Base-by-base conservation (phyloP, 2,113 vertebrate species). In the Bagarius yarrelli region DNA sequence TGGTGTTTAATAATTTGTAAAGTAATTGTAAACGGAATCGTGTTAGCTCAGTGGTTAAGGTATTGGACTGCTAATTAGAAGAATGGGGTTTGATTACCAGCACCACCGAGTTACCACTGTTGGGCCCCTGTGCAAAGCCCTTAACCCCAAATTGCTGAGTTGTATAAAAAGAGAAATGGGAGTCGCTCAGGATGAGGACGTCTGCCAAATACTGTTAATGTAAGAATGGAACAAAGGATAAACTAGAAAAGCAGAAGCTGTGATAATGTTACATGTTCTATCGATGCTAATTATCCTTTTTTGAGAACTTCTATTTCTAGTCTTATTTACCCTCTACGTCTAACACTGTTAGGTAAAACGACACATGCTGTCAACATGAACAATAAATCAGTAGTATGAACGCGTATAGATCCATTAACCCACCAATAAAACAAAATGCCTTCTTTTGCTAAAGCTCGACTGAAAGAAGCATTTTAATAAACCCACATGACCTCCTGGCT, bases 271-370 rank as follows among this genome's bases (percentile, higher is more conserved):
- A 81, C 53, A 71, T 53, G 4, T 9, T 63, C 52, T 44, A 5
- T 16, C 50, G 14, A 21, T n/a, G 12, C n/a, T 19, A 32, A 25
- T 66, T n/a, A 25, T 19, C 27, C 21, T 16, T 25, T 25, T 50
- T 6, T 27, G 15, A 52, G 25, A 25, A 34, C 21, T 67, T 70
- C 8, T 70, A n/a, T 50, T 50, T 67, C 55, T 75, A 52, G 12
- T 75, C 32, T 75, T 27, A 75, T 75, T 75, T 30, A 40, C 52
- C n/a, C n/a, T 57, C 23, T 1, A 86, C 88, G 82, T 76, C 69
- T 87, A 70, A 27, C n/a, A 2, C 9, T 15, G 52, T 53, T 18
- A 53, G 16, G 16, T 53, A 64, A 34, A 64, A 44, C 36, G 44
- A 69, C 44, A 71, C 67, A 50, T 27, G n/a, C 44, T 71, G 8